Base-by-base conservation (phyloP, 2,888 invertebrate species). In the Hybos culiciformis region DNA sequence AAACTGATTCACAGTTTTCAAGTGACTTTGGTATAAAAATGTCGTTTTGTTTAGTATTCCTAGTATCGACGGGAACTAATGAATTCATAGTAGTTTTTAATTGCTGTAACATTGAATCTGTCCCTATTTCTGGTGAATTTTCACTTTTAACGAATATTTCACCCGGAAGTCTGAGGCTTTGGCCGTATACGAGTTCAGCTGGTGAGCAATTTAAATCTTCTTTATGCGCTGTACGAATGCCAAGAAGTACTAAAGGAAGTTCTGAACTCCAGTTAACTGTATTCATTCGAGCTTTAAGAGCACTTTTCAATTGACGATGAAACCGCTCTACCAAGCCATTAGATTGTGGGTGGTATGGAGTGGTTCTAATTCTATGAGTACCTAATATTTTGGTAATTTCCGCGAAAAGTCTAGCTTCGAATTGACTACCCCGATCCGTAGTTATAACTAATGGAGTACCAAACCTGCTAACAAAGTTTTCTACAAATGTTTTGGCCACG, bases 361-460 rank as follows among this genome's bases (percentile, higher is more conserved):
- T 41, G 2, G 45, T 36, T 5, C 39, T 37, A 4, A 36, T 39
- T 11, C 38, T 20, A 23, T 34, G 14, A 6, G 20, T 15, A n/a
- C 45, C 42, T 5, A 42, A 18, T 6, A 46, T 3, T 15, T 42
- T 15, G 3, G 17, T 33, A 9, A 42, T n/a, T 15, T 46, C 37
- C 8, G 5, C 2, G 15, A 46, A 43, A 2, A 44, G 34, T 21
- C 41, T 37, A 9, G 46, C 37, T 37, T 46, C 43, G 17, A 44
- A 39, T 32, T 45, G 45, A 1, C 34, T 15, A 3, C 51, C 48
- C 34, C 44, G 46, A 43, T 53, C 49, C 5, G 48, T 44, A 11
- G 47, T 48, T 11, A 50, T 42, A 5, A 17, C 37, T 24, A 33
- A 12, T 2, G 46, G 50, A 23, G 40, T 29, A 14, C 48, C 50